Evolutionary conservation across 2,113 vertebrate genomes (phyloP), one percentile per base, ranked within the genome.

Genomic region (Pycnonotus jocosus): DNA sequence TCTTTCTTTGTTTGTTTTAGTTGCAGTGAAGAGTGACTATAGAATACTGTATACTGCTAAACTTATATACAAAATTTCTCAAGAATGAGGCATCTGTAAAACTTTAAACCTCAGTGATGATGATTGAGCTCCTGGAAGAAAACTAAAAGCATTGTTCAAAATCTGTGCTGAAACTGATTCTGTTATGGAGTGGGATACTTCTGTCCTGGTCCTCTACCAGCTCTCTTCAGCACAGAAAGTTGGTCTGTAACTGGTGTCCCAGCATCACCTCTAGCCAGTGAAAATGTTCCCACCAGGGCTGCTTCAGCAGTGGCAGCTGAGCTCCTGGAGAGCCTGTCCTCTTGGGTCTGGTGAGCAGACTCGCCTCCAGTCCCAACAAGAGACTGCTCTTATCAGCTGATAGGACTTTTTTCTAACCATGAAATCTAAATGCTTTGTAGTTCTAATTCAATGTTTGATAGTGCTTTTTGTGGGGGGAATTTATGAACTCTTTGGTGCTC

Each of bases 231-330:
- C 2, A 1, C 30, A 73, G 27, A 28, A 30, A 33, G 4, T 22
- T 57, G 44, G n/a, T 35, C 58, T 54, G 27, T 56, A 85, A 5
- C 28, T 73, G n/a, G 13, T 64, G 53, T 81, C n/a, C 15, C 80
- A 93, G 27, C 18, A 68, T 23, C 38, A 35, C 9, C 44, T 64
- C 48, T 40, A 23, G 21, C 23, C 31, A 35, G 17, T 45, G 37
- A 33, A 68, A 35, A 47, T 0, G 0, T 35, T 72, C 16, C 15
- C 2, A 1, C 31, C 18, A 17, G 54, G 25, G 38, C 14, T 1
- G 2, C 27, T 73, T 72, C 65, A 58, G 48, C 76, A 47, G 54
- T 11, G 60, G 38, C 48, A 53, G 53, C 10, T 31, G 83, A 66
- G 38, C 42, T 80, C n/a, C 37, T 51, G 62, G 37, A 56, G 51